These are phyloP conservation scores for Anabas testudineus DNA, from an alignment of 2,797 vertebrate species.

Conservation along the genomic window DNA sequence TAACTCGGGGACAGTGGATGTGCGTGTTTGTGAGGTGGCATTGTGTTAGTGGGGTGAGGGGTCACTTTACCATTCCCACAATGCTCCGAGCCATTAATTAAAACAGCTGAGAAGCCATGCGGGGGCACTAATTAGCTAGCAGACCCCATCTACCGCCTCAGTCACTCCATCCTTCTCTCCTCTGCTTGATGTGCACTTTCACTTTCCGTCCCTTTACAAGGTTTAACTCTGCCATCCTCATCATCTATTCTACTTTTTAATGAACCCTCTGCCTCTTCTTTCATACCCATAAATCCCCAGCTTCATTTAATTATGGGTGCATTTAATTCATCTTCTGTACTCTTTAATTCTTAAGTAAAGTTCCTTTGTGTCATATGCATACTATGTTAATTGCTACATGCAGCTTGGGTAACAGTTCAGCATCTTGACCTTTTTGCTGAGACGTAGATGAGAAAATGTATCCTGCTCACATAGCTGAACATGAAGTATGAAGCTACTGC, in stretches of 20 bases:
- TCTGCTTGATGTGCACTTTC: background rate
- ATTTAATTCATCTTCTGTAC: constrained; percentile 3
- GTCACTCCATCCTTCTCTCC: constrained; percentile 66
- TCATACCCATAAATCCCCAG: background rate
- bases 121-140: constrained; percentile 84
- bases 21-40: constrained; percentile 19
- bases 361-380: too few species aligned
- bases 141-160: constrained; percentile 72
- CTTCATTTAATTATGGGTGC: background rate
- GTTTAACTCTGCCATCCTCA: constrained; percentile 16
- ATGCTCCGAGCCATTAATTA: constrained; percentile 85
- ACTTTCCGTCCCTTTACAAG: constrained; percentile 20
- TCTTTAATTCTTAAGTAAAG: background rate
- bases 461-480: too few species aligned
- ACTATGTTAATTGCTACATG: too few species aligned
- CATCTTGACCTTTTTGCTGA: background rate
- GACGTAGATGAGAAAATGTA: background rate
- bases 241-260: constrained; percentile 14
- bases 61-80: constrained; percentile 49
- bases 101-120: constrained; percentile 80
- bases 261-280: constrained; percentile 8
- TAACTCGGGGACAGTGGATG: constrained; percentile 5
- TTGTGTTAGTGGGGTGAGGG: constrained; percentile 18
- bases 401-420: too few species aligned
- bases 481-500: background rate